Evolutionary conservation across 2,797 vertebrate species (phyloP), one percentile per base, ranked within the genome.

Genomic region (Rhodeus uyekii): DNA sequence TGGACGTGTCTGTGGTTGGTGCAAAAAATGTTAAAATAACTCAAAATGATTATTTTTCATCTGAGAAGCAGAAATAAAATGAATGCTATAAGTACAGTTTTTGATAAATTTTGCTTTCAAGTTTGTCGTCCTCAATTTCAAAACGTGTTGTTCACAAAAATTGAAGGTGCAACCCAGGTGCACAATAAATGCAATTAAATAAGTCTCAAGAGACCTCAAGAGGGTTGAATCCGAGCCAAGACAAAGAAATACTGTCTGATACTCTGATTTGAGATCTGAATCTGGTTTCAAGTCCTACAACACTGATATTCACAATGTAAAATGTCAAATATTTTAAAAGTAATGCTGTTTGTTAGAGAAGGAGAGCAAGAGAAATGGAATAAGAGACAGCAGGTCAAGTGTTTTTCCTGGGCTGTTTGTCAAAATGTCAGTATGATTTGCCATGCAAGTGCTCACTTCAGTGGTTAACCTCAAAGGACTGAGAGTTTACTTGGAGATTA

Each of bases 401-500:
- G 44, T 73, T 53, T 16, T 53, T 72, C 22, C 13, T 22, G 9
- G 42, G 27, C 5, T 73, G 48, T 73, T 73, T 73, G 32, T 73
- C 32, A 73, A 73, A 73, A 73, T 36, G 22, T 53, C 32, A 24
- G 46, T n/a, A 34, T 16, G 71, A 73, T 53, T 34, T 73, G 32
- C 46, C 29, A 36, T 73, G 32, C 18, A 16, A 55, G 48, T 53
- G 18, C 34, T 38, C 22, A 24, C 32, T 73, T 55, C 32, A 55
- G 32, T 53, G 32, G 22, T 73, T 73, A 38, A 73, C 48, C 50
- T 53, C 19, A 55, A 73, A 53, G 4, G 22, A 38, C 1, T 73
- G 22, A 36, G 18, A 48, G 32, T n/a, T 53, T 24, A 39, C 22
- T 67, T 14, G n/a, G 48, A 38, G 34, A 55, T 73, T 18, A 46